A percentile compares a stretch with the other conserved stretches of the same genome.
Evolutionary conservation across 2,113 vertebrate species (phyloP).

Genomic region (Sphyrna mokarran): DNA sequence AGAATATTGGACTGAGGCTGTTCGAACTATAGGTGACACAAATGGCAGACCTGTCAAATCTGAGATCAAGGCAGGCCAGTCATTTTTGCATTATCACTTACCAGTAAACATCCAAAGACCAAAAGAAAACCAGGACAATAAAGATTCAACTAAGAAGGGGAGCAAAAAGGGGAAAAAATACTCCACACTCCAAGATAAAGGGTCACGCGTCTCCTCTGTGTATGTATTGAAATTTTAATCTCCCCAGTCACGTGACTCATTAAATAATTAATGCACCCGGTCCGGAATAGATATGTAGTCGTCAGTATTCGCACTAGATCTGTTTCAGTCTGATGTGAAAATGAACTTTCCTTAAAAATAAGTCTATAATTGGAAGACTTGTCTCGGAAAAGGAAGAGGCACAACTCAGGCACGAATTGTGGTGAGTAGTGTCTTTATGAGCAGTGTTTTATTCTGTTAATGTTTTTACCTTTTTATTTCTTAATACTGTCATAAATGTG

Average conservation of each 20-base stretch:
- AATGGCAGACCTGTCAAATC: constrained; percentile 34
- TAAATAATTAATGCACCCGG: constrained; percentile 87
- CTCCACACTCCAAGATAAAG: constrained; percentile 41
- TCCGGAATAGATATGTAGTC: constrained; percentile 82
- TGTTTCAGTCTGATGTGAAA: constrained; percentile 72
- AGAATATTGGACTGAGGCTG: constrained; percentile 31
- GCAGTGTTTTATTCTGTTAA: constrained; percentile 51
- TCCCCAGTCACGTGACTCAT: constrained; percentile 75
- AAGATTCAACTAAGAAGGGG: constrained; percentile 23
- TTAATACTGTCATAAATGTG: constrained; percentile 37
- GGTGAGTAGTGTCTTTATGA: constrained; percentile 53
- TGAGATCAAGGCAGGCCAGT: constrained; percentile 21
- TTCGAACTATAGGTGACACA: constrained; percentile 23
- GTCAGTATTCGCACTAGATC: constrained; percentile 75
- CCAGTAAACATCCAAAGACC: constrained; percentile 27
- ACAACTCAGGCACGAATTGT: constrained; percentile 42
- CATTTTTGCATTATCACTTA: constrained; percentile 27
- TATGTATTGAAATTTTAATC: constrained; percentile 83
- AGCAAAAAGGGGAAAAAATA: constrained; percentile 18
- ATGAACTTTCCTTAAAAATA: constrained; percentile 60
- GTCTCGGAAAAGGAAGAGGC: constrained; percentile 50
- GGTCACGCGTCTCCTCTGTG: constrained; percentile 54
- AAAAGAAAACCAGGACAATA: constrained; percentile 25
- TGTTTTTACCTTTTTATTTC: constrained; percentile 41
- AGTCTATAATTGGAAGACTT: constrained; percentile 41